These are phyloP conservation scores for Caretta caretta DNA, from an alignment of 2,113 vertebrate species.

Conservation along the genomic window DNA sequence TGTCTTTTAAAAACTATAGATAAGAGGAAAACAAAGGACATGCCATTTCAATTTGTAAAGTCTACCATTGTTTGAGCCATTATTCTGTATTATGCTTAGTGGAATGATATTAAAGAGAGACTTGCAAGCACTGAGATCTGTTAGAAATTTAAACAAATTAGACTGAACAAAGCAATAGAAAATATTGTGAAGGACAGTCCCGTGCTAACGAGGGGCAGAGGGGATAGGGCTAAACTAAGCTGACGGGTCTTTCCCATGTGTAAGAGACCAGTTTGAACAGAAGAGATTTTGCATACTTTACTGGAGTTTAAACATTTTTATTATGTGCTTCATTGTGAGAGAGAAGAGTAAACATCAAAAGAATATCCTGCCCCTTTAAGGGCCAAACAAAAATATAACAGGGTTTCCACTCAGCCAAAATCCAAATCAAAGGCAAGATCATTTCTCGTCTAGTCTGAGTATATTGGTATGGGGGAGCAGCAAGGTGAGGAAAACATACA, in stretches of 20 bases:
- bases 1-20: not conserved
- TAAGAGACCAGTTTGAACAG: not conserved
- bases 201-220: too few relatives aligned
- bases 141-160: not conserved
- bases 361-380: not conserved
- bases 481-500: not conserved
- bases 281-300: not conserved
- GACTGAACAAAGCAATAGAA: not conserved
- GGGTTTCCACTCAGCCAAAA: not conserved
- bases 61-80: not conserved
- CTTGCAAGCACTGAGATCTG: not conserved
- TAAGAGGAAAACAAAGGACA: conserved; percentile 6
- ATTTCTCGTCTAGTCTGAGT: not conserved
- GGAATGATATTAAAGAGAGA: conserved; percentile 5
- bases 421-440: not conserved
- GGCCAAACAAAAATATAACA: not conserved
- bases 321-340: not conserved
- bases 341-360: not conserved
- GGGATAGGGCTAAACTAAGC: not conserved
- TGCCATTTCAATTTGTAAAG: not conserved
- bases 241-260: not conserved
- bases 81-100: not conserved
- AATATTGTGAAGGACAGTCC: not conserved
- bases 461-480: not conserved
- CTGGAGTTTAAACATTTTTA: not conserved